Base-by-base conservation (phyloP, 2,888 invertebrate genomes). In the Trachelus troglodyta region DNA sequence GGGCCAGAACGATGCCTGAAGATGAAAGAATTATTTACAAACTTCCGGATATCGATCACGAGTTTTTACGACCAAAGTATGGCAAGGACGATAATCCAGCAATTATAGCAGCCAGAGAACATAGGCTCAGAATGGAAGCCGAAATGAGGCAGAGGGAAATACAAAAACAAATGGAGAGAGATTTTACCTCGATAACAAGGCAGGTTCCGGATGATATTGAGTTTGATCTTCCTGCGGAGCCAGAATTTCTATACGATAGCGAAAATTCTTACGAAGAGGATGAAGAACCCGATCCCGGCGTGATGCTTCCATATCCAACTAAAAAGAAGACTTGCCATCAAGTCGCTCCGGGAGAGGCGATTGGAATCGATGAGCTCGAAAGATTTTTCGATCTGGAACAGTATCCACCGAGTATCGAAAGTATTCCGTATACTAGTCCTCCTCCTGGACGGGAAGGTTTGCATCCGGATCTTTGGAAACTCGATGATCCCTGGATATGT, bases 401-500 rank as follows among this genome's bases (percentile, higher is more conserved):
- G 2, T 87, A 85, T 81, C 89, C 89, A 12, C 80, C 81, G 6
- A 23, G 23, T 23, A 6, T 0, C 23, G 23, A 56, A 23, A 23
- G 23, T 56, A 56, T 23, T 9, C 33, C 79, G 11, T 12, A 3
- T 11, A 77, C 78, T 0, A 34, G 78, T 37, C 83, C 87, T 68
- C 89, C 89, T 9, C 76, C 84, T 0, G 88, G 87, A 1, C 80
- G 86, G 33, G 87, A 85, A 37, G 11, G 71, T 3, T 73, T 90
- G 1, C 77, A 83, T 79, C 83, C 82, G 3, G 90, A 90, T 80
- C 85, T 90, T 4, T 87, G 88, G 89, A 87, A 86, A 0, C 11
- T 90, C 12, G 88, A 89, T 0, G 90, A 90, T 81, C 88, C 89
- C 3, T 90, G 90, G 90, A 84, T 80, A 30, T 76, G 81, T 15